Base-by-base conservation (phyloP, 1,140 invertebrate genomes). In the Luehdorfia chinensis region DNA sequence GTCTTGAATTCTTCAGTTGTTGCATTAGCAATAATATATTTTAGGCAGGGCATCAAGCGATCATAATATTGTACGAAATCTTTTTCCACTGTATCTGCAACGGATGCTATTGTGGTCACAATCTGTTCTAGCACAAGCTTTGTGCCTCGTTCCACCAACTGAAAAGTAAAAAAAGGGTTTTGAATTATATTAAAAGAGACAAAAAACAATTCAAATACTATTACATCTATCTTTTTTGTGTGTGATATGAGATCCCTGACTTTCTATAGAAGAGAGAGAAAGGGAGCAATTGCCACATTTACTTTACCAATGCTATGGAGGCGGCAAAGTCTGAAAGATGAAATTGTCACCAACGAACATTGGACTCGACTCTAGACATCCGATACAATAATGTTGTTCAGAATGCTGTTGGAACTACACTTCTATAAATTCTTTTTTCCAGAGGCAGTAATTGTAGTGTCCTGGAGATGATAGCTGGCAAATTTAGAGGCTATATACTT, bases 41-140 rank as follows among this genome's bases (percentile, higher is more conserved):
- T 99, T 15, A 99, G 89, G 75, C 94, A 97, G 0, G 97, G 97
- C 93, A 99, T 98, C 53, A 99, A 88, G 21, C 95, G 91, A 66
- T 94, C 92, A 55, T 95, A 95, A 73, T 94, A 94, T 0, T 83
- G 66, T 2, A 94, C 90, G 84, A 99, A 99, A 66, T 98, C 96
- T 68, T 98, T 96, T 81, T 99, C 97, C 2, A 96, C 95, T 0
- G 97, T 98, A 79, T 99, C 98, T n/a, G 98, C 98, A 4, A 99
- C 95, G 2, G 98, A 98, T 4, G 98, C 98, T 36, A 99, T 96
- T 4, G 98, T 99, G 0, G 98, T 99, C 1, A 99, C 97, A 27
- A 92, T 94, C 87, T 99, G 98, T 88, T 99, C 98, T 30, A 99
- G 84, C 1, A 99, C 98, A 30, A 99, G 88, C 86, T 99, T 99